These are phyloP conservation scores for Seladonia tumulorum DNA, from an alignment of 2,888 invertebrate species.

Conservation along the genomic window DNA sequence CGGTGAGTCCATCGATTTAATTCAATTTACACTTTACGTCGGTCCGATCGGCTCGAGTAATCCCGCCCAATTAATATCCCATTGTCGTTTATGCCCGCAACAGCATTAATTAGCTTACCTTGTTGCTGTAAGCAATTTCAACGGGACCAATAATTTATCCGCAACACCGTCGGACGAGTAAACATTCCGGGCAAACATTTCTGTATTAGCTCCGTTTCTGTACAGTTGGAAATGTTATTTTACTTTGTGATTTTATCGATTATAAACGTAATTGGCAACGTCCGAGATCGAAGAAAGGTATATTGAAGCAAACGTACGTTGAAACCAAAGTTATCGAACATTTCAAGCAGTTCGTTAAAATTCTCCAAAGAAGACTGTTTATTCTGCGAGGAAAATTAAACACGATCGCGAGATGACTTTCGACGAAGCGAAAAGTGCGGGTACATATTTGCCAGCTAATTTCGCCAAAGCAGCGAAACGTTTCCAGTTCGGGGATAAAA, in stretches of 20 bases:
- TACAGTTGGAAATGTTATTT: neutral
- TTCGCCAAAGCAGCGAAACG: neutral
- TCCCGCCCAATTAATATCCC: constrained; percentile 17
- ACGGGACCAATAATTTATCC: neutral
- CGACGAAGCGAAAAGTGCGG: neutral
- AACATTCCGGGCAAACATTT: neutral
- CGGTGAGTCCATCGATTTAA: constrained; percentile 88
- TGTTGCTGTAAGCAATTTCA: neutral
- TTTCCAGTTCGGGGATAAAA: neutral
- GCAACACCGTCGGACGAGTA: neutral
- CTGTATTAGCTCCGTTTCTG: neutral
- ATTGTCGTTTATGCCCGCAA: neutral
- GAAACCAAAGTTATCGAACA: neutral
- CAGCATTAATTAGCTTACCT: neutral
- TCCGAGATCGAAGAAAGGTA: neutral
- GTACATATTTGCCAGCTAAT: neutral
- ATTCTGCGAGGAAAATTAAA: neutral
- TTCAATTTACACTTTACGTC: constrained; percentile 14
- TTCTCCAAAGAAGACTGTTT: neutral
- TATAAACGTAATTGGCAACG: neutral
- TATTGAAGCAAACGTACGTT: neutral
- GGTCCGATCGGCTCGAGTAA: neutral
- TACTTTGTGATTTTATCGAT: neutral
- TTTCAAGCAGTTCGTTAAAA: neutral
- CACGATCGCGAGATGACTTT: neutral